A percentile compares a stretch with the other conserved stretches of the same genome.
phyloP scores from a whole-genome alignment of 2,797 vertebrate species.

The Aplochiton taeniatus region DNA sequence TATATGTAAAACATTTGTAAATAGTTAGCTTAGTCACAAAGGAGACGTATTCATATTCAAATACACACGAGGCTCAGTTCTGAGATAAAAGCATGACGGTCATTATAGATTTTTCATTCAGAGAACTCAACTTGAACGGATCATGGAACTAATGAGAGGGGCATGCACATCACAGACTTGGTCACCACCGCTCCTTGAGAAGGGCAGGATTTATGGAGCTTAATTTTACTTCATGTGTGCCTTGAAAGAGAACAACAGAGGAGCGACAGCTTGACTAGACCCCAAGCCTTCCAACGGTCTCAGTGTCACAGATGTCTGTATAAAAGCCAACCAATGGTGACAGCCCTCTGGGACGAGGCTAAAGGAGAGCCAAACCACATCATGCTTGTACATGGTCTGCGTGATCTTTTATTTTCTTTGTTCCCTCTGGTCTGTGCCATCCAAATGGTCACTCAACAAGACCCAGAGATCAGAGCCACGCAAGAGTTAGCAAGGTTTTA shows the following conservation, averaged over 20 bases:
- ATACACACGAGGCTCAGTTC: neutral
- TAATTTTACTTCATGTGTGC: constrained; percentile 51
- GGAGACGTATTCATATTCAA: neutral
- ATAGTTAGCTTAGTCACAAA: too few relatives aligned
- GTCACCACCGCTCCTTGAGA: constrained; percentile 23
- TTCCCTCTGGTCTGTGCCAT: constrained; percentile 26
- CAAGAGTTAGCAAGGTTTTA: constrained; percentile 52
- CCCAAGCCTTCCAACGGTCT: constrained; percentile 38
- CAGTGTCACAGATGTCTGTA: constrained; percentile 53
- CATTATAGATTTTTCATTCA: constrained; percentile 15
- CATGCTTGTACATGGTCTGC: constrained; percentile 50
- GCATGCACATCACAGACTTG: constrained; percentile 31
- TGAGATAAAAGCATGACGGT: neutral
- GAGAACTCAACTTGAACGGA: constrained; percentile 12
- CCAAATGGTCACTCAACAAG: constrained; percentile 54
- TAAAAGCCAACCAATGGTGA: constrained; percentile 51
- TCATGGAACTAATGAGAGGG: constrained; percentile 9
- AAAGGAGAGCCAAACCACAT: constrained; percentile 59
- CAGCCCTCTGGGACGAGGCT: constrained; percentile 58
- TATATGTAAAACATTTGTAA: too few relatives aligned
- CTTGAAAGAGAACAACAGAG: constrained; percentile 54
- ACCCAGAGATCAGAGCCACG: constrained; percentile 26
- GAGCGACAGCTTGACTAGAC: constrained; percentile 51
- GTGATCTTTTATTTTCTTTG: constrained; percentile 25
- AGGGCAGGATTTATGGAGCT: constrained; percentile 41